Conservation (phyloP, 2,888 invertebrate species). For the Eilema sororculum region DNA sequence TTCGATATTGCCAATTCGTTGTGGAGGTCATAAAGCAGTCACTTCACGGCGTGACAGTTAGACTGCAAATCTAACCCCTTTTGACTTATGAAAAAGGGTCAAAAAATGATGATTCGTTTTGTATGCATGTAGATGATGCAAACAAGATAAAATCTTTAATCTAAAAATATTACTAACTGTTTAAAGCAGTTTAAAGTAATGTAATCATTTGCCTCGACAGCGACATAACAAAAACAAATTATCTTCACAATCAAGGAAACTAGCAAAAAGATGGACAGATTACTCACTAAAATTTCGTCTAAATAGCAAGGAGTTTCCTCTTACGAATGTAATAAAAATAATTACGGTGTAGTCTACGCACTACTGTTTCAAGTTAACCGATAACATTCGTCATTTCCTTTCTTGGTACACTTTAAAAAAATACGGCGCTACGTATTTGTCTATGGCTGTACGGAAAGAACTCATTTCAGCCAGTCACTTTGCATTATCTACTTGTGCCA, state of each 20-base stretch:
- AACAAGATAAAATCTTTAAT: background rate
- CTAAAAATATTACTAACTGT: background rate
- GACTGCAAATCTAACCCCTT: no score
- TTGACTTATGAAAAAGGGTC: no score
- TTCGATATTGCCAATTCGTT: no score
- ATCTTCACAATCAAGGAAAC: background rate
- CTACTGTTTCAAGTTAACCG: background rate
- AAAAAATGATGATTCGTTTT: no score
- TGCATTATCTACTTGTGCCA: background rate
- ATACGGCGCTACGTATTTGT: background rate
- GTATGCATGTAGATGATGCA: no score
- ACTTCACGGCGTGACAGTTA: no score
- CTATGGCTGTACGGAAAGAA: background rate
- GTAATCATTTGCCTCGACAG: background rate
- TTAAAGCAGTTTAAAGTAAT: background rate
- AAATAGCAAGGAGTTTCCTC: background rate
- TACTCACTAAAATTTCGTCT: background rate
- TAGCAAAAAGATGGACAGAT: background rate
- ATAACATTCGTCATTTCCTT: conserved; percentile 9
- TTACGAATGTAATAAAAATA: background rate
- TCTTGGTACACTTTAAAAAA: background rate
- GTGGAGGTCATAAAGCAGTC: no score
- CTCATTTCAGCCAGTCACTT: background rate
- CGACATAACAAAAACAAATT: conserved; percentile 5
- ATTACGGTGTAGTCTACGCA: background rate